Evolutionary conservation across 1,140 invertebrate species (phyloP), one percentile per base, ranked within the genome.

Genomic region (Zophobas atratus): DNA sequence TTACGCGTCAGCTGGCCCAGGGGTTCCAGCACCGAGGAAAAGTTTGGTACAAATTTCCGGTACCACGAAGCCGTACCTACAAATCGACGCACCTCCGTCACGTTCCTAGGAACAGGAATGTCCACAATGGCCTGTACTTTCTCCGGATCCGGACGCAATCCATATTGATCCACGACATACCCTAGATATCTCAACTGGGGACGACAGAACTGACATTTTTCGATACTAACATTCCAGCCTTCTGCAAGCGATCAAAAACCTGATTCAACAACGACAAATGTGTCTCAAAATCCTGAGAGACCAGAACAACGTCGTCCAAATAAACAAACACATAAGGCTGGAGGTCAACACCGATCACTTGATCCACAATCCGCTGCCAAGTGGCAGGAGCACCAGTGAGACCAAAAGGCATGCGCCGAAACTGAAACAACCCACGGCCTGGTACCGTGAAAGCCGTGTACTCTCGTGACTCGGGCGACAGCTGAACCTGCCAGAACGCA

Each of bases 1-100:
- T 78, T 78, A 32, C 39, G 33, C n/a, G 43, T 1, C 5, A 75
- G 35, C 1, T 34, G n/a, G 1, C 3, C 34, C 20, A 73, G 0
- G 0, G 67, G 63, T 6, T 57, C 6, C 6, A 86, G 82, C 43
- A 85, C 80, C 77, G 81, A 73, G 0, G 84, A 77, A 74, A 86
- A 88, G 53, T 84, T 55, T 0, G 76, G 78, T 1, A 89, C 78
- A 81, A 87, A 88, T 48, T 84, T 70, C 36, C 84, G 53, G 76
- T 88, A 88, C 81, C 86, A 89, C 1, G 84, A 82, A 1, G 82
- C 79, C 39, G 90, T 78, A 1, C 89, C 89, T 0, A 90, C 49
- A 77, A 90, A 89, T 38, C 82, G 34, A 55, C 86, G 76, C 0
- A 90, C 35, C 49, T 88, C 83, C 46, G 85, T 84, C 1, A 82